Conservation (phyloP, 2,113 vertebrate species). For the Siniperca knerii region DNA sequence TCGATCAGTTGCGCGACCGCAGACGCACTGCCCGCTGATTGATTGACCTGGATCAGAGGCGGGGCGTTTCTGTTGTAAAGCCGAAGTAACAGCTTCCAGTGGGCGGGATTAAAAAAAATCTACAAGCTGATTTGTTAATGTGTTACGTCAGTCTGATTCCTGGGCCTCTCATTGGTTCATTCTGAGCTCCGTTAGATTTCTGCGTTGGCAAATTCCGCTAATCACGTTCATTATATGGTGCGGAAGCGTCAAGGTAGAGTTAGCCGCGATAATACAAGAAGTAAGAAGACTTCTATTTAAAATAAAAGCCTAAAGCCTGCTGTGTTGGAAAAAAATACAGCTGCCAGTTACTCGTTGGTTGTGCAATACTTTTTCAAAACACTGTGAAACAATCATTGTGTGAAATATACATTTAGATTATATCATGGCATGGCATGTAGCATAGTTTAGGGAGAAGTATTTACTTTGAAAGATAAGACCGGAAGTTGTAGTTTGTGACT, state of each 20-base stretch:
- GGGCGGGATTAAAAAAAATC: slow-evolving; percentile 46
- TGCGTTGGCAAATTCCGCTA: slow-evolving; percentile 46
- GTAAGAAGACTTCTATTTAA: not conserved
- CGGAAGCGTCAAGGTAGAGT: slow-evolving; percentile 14
- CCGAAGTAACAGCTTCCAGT: too few species aligned
- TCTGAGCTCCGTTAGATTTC: not conserved
- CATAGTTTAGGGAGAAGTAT: not conserved
- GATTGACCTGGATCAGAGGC: slow-evolving; percentile 10
- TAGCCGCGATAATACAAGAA: not conserved
- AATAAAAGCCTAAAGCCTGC: not conserved
- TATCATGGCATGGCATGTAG: rapidly evolving
- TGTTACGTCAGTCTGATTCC: slow-evolving; percentile 1
- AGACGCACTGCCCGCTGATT: slow-evolving; percentile 72
- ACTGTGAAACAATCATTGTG: not conserved
- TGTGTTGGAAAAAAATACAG: not conserved
- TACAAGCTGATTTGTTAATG: slow-evolving; percentile 43
- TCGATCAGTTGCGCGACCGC: slow-evolving; percentile 12
- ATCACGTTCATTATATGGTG: slow-evolving; percentile 53
- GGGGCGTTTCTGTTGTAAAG: not conserved
- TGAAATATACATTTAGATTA: not conserved
- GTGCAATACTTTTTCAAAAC: not conserved
- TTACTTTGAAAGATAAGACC: slow-evolving; percentile 44
- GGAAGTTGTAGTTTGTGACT: slow-evolving; percentile 6
- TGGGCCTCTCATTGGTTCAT: slow-evolving; percentile 59
- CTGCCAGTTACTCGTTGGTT: not conserved